Evolutionary conservation across 1,140 invertebrate genomes (phyloP).

Genomic region (Drosophila funebris): DNA sequence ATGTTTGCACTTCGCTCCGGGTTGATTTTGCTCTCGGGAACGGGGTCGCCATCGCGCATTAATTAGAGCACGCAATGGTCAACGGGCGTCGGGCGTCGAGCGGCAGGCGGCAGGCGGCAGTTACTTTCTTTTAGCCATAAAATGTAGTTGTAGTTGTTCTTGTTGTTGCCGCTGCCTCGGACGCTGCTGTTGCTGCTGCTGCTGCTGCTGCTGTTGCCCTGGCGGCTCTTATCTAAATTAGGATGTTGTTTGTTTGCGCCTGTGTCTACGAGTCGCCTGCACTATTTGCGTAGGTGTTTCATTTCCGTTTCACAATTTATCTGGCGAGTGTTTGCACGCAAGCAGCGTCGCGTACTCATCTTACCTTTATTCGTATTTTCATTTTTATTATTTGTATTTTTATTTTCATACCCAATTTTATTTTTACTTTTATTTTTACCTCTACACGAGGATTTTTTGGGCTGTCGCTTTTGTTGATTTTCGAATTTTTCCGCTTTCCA

Average conservation of each 20-base stretch:
- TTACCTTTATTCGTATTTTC: conserved; percentile 52
- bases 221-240: conserved; percentile 81
- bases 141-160: conserved; percentile 20
- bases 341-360: conserved; percentile 43
- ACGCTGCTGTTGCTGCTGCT: background rate
- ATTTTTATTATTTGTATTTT: background rate
- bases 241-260: conserved; percentile 80
- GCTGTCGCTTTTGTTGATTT: conserved; percentile 12
- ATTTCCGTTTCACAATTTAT: conserved; percentile 82
- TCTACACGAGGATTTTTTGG: too few species aligned
- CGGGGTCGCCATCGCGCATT: conserved; percentile 63
- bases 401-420: too few species aligned
- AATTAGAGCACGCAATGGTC: conserved; percentile 69
- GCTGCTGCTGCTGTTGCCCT: conserved; percentile 18
- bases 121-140: conserved; percentile 71
- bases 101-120: conserved; percentile 12
- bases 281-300: conserved; percentile 83
- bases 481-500: conserved; percentile 48
- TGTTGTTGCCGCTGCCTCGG: background rate
- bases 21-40: conserved; percentile 37
- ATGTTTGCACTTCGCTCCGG: conserved; percentile 40
- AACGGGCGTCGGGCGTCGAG: conserved; percentile 1
- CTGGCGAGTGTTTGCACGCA: conserved; percentile 65
- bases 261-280: conserved; percentile 71
- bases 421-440: background rate